phyloP scores from a whole-genome alignment of 1,140 invertebrate species.

The Drosophila ironensis region DNA sequence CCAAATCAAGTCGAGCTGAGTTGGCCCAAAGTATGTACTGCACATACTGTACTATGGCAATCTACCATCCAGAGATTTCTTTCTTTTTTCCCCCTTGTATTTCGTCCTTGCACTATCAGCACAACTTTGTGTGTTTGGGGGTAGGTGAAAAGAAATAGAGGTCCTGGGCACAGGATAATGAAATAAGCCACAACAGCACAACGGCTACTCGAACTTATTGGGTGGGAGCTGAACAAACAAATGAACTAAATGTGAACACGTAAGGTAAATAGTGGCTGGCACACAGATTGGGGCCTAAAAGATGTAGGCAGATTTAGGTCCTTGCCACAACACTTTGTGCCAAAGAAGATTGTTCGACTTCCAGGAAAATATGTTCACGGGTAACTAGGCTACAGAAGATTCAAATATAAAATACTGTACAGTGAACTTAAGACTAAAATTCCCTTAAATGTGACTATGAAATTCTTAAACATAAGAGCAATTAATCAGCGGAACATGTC shows the following conservation, averaged over 20 bases:
- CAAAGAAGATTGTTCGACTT: background rate
- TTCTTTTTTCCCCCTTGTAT: no score
- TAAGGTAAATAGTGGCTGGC: slow-evolving; percentile 57
- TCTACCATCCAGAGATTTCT: slow-evolving; percentile 25
- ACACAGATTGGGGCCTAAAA: slow-evolving; percentile 10
- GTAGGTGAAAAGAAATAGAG: slow-evolving; percentile 15
- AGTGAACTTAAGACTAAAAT: no score
- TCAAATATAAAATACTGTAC: no score
- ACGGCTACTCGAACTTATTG: slow-evolving; percentile 41
- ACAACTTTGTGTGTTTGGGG: background rate
- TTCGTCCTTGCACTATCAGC: slow-evolving; percentile 41
- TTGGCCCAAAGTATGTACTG: slow-evolving; percentile 25
- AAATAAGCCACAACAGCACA: slow-evolving; percentile 54
- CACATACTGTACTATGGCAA: slow-evolving; percentile 14
- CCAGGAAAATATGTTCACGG: background rate
- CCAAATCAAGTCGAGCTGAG: slow-evolving; percentile 50
- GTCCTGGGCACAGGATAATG: slow-evolving; percentile 43
- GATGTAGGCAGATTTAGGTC: slow-evolving; percentile 13
- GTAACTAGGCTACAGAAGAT: no score
- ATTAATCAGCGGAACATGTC: slow-evolving; percentile 74
- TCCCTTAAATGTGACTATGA: background rate
- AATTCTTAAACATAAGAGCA: slow-evolving; percentile 44
- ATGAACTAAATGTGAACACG: slow-evolving; percentile 71
- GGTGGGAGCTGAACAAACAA: slow-evolving; percentile 59
- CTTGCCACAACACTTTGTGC: background rate